Conservation (phyloP, 2,797 vertebrate species). For the Pangasius mekongensis region DNA sequence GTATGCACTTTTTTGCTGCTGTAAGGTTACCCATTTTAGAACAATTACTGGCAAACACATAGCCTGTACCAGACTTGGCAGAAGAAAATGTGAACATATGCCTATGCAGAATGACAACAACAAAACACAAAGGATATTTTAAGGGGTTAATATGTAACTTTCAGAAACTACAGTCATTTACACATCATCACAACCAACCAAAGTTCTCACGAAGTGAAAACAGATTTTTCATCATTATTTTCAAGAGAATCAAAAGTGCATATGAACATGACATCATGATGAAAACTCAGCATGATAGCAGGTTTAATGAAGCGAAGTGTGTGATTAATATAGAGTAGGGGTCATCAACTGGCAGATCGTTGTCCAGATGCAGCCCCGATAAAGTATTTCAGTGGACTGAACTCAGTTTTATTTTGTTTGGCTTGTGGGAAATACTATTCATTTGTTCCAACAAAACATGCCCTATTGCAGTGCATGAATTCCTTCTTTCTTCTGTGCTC, state of each 20-base stretch:
- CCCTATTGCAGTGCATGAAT: not conserved
- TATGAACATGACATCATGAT: not conserved
- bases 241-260: too few relatives aligned
- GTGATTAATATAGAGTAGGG: not conserved
- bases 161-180: not conserved
- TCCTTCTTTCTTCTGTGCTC: constrained; percentile 7
- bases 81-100: not conserved
- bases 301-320: not conserved
- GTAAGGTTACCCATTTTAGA: not conserved
- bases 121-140: not conserved
- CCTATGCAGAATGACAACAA: not conserved
- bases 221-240: not conserved
- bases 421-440: not conserved
- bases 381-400: not conserved
- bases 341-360: not conserved
- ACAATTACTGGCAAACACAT: not conserved
- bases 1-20: not conserved
- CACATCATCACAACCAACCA: not conserved
- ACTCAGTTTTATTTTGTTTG: not conserved
- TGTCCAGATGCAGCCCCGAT: not conserved
- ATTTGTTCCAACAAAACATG: not conserved
- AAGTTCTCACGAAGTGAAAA: not conserved
- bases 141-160: not conserved
- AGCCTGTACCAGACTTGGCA: not conserved
- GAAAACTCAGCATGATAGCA: not conserved